phyloP scores from a whole-genome alignment of 2,113 vertebrate genomes.

The Apeltes quadracus region DNA sequence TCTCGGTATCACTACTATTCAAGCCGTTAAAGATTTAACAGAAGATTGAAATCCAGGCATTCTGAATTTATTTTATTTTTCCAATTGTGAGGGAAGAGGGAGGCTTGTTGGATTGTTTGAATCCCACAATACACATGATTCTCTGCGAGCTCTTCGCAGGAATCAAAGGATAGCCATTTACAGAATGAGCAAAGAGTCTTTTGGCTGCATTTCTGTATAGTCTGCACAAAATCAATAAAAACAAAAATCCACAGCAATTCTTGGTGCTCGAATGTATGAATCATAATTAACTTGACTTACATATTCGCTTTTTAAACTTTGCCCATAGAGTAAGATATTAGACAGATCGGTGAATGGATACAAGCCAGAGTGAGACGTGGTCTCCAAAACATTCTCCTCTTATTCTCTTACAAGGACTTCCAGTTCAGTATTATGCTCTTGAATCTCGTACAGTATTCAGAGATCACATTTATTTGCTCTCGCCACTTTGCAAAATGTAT shows the following conservation, averaged over 20 bases:
- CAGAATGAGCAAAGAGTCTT: background rate
- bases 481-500: background rate
- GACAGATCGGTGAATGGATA: too few species aligned
- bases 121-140: background rate
- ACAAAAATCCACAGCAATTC: too few species aligned
- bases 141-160: background rate
- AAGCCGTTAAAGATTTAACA: background rate
- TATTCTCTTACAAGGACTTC: constrained; percentile 43
- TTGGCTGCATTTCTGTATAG: background rate
- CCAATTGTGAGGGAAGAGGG: background rate
- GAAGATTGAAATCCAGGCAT: background rate
- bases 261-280: too few species aligned
- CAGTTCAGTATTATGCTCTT: constrained; percentile 44
- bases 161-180: background rate
- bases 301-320: too few species aligned
- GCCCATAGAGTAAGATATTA: too few species aligned
- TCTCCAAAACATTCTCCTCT: constrained; percentile 5
- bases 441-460: constrained; percentile 50
- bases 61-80: background rate
- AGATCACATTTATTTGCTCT: constrained; percentile 37
- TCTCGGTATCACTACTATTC: background rate
- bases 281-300: too few species aligned
- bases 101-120: background rate
- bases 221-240: too few species aligned
- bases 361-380: constrained; percentile 2